Base-by-base conservation (phyloP, 2,113 vertebrate genomes). In the Ageneiosus marmoratus region DNA sequence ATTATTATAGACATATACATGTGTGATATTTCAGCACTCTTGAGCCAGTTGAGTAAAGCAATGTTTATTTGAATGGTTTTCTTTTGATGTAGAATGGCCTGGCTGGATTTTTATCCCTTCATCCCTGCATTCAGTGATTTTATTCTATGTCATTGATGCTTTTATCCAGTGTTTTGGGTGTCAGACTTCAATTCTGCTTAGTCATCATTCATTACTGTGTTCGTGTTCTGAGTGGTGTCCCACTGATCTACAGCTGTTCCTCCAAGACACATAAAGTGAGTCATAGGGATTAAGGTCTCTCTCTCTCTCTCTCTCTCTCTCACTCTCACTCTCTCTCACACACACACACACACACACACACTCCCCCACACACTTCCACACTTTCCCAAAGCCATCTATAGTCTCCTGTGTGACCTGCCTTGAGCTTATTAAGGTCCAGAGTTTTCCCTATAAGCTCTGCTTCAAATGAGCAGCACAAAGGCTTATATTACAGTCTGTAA, bases 161-260 rank as follows among this genome's bases (percentile, higher is more conserved):
- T 79, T 79, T 60, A 29, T 37, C 46, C 56, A 37, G 12, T 79
- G 58, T 48, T 63, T 79, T 62, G 77, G 55, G 55, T 62, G 44
- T 79, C 56, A 20, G 56, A 9, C n/a, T 62, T 4, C 15, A 41
- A 46, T 41, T 70, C 32, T 46, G 79, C 79, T 70, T 56, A 15
- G 12, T 69, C 79, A 80, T 67, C 46, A 13, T 50, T 67, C 46
- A 70, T 29, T 62, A 77, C 50, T 22, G 44, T n/a, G 9, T 63
- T 10, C 58, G 32, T n/a, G 77, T 63, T 62, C 41, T 16, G 41
- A 22, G 10, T 18, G 22, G 46, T 80, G 48, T 80, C 79, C 79
- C 63, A 80, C 63, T 81, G 79, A 81, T 81, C 79, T 81, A 81
- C 63, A 81, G 79, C 65, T 72, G 32, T 69, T 55, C 51, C 65